Base-by-base conservation (phyloP, 2,888 invertebrate genomes). In the Tenthredo livida region DNA sequence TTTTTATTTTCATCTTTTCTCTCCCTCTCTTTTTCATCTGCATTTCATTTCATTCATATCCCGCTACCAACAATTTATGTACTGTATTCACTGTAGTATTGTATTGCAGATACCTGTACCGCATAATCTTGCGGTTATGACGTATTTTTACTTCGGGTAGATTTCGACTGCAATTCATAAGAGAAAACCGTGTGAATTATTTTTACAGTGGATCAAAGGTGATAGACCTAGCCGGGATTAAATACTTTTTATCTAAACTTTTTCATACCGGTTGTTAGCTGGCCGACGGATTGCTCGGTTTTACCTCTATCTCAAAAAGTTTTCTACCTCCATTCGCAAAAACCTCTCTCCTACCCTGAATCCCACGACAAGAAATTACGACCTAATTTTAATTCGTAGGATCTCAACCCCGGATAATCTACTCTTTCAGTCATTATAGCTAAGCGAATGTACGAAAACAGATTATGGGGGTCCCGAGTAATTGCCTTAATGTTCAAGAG, bases 401-500 rank as follows among this genome's bases (percentile, higher is more conserved):
- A 80, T 80, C 40, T 80, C 37, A 80, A 61, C 61, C 80, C 80
- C 58, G 40, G 33, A 43, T 80, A 80, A 80, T 80, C 77, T 54
- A 80, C 80, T 80, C 80, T 61, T 58, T 80, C 80, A 80, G 80
- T 58, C 58, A 61, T 80, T 80, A 80, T 61, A 80, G 40, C 37
- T 80, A 37, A 80, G 61, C 80, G 50, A 80, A 80, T 80, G 61
- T 80, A 80, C 80, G 80, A 58, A 61, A 80, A 80, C 80, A 58
- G 80, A 80, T 80, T 80, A 80, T 21, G 61, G 37, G 61, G 80
- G 77, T 33, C 54, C 61, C 37, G 9, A 40, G n/a, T 61, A 80
- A 80, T 80, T 80, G 37, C 58, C 80, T n/a, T 40, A 61, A 80
- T 61, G 80, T 80, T 80, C 50, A 80, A 80, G 61, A 54, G 80